phyloP scores from a whole-genome alignment of 2,888 invertebrate genomes.

The Tenthredo mesomela region DNA sequence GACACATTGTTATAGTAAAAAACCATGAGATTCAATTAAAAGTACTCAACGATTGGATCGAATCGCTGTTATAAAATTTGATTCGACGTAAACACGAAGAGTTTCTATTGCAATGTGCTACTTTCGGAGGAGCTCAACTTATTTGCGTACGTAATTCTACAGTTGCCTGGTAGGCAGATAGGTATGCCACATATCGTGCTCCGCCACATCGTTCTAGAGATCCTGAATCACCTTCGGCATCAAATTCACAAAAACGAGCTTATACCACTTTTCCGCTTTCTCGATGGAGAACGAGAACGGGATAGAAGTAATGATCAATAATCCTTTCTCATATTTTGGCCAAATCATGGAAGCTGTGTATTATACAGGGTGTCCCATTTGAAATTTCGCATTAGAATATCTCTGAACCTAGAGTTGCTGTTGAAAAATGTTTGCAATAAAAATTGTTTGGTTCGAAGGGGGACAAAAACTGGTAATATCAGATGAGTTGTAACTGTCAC shows the following conservation, averaged over 20 bases:
- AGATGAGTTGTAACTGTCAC: too few relatives aligned
- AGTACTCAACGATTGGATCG: background rate
- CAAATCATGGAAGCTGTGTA: background rate
- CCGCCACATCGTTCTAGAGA: constrained; percentile 35
- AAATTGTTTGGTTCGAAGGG: too few relatives aligned
- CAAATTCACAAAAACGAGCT: constrained; percentile 11
- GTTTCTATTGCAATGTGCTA: constrained; percentile 48
- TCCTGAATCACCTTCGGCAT: background rate
- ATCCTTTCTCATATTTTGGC: constrained; percentile 18
- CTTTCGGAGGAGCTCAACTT: constrained; percentile 39
- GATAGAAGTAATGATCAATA: background rate
- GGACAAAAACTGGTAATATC: too few relatives aligned
- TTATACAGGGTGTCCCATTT: too few relatives aligned
- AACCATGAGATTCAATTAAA: background rate
- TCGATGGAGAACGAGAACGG: constrained; percentile 2
- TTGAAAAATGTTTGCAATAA: too few relatives aligned
- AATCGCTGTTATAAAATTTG: constrained; percentile 25
- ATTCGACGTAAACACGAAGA: constrained; percentile 15
- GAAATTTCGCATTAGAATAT: too few relatives aligned
- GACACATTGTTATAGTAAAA: background rate
- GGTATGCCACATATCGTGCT: constrained; percentile 27
- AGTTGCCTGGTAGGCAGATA: background rate
- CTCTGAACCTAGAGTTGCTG: too few relatives aligned
- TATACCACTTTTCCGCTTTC: constrained; percentile 42
- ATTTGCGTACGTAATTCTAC: constrained; percentile 40